Evolutionary conservation across 1,140 invertebrate genomes (phyloP).

Genomic region (Brachionus paranguensis): DNA sequence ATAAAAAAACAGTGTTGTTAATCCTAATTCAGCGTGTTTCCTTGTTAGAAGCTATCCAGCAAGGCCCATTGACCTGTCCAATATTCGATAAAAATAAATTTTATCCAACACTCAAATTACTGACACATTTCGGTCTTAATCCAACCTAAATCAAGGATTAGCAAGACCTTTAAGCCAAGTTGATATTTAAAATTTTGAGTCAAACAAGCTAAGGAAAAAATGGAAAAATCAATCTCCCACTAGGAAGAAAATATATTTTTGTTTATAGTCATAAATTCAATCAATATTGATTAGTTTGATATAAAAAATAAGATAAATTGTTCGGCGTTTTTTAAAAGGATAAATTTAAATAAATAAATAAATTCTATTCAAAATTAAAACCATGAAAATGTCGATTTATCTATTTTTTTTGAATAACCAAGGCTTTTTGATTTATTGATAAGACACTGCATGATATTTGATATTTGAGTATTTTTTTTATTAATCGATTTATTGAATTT

Average conservation of each 20-base stretch:
- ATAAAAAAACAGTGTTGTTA: neutral
- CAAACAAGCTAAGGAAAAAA: neutral
- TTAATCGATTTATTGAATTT: neutral
- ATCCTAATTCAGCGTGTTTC: neutral
- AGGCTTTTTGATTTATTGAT: neutral
- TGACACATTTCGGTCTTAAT: neutral
- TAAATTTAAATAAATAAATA: constrained; percentile 3
- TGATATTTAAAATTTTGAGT: neutral
- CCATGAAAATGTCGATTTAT: neutral
- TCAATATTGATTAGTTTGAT: neutral
- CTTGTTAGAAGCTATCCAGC: neutral
- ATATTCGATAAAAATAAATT: neutral
- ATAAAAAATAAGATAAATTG: neutral
- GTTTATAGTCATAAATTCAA: neutral
- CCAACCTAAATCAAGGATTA: neutral
- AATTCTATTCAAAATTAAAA: neutral
- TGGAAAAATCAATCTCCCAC: neutral
- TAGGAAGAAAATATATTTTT: neutral
- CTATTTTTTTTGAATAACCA: neutral
- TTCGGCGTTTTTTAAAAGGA: neutral
- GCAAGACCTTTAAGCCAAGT: neutral
- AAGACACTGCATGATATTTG: neutral
- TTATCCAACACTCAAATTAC: neutral
- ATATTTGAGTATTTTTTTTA: neutral
- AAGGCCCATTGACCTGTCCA: neutral